A percentile compares a stretch with the other conserved stretches of the same genome.
Evolutionary conservation across 1,140 invertebrate species (phyloP).

Genomic region (Sycophaga agraensis): DNA sequence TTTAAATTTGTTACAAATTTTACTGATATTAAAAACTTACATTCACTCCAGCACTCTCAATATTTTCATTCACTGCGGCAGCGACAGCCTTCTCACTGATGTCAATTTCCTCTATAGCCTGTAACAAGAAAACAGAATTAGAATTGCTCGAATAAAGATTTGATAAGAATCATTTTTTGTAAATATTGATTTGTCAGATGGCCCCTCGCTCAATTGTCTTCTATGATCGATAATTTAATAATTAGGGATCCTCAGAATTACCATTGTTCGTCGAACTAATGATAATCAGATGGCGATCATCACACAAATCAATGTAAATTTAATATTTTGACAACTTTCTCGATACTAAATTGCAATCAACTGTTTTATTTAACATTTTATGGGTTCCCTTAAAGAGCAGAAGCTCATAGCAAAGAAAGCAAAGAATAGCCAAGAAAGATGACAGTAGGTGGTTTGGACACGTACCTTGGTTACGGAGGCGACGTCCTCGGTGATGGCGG

Average conservation of each 20-base stretch:
- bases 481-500: conserved; percentile 55
- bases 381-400: too few species aligned
- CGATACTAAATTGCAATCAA: too few species aligned
- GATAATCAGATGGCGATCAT: conserved; percentile 50
- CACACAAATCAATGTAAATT: conserved; percentile 33
- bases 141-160: not conserved
- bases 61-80: conserved; percentile 51
- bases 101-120: conserved; percentile 54
- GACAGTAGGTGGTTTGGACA: not conserved
- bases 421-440: not conserved
- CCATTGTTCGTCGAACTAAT: conserved; percentile 35
- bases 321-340: too few species aligned
- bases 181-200: conserved; percentile 45
- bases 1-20: too few species aligned
- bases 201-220: conserved; percentile 53
- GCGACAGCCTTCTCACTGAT: conserved; percentile 54
- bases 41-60: conserved; percentile 51
- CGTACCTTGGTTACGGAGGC: conserved; percentile 53
- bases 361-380: too few species aligned
- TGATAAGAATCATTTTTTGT: too few species aligned
- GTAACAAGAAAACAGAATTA: conserved; percentile 26
- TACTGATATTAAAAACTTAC: conserved; percentile 48
- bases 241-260: conserved; percentile 43
- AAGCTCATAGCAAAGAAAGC: not conserved
- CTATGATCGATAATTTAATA: conserved; percentile 33